phyloP scores from a whole-genome alignment of 2,888 invertebrate genomes.

The Erebia epiphron region DNA sequence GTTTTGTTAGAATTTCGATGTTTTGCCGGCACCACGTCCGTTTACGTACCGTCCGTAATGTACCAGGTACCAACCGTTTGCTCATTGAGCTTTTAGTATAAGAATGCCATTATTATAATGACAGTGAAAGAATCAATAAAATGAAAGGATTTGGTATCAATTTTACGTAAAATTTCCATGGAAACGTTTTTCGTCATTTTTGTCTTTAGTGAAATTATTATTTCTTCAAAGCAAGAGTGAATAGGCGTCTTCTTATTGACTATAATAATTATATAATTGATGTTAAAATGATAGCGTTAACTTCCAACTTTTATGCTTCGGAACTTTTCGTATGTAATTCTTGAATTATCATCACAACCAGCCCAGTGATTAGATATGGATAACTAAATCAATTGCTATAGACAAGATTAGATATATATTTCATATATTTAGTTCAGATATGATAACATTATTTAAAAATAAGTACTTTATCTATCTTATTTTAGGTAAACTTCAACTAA shows the following conservation, averaged over 20 bases:
- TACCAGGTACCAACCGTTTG: not conserved
- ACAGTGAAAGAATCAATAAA: too few relatives aligned
- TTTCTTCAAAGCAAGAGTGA: too few relatives aligned
- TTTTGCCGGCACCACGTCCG: conserved; percentile 16
- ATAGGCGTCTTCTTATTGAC: too few relatives aligned
- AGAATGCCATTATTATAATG: not conserved
- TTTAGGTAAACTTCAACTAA: not conserved
- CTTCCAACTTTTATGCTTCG: not conserved
- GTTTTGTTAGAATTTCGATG: conserved; percentile 45
- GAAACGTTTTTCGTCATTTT: too few relatives aligned
- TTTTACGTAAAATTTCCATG: too few relatives aligned
- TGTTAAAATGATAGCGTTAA: too few relatives aligned
- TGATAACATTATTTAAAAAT: conserved; percentile 6
- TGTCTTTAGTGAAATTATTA: too few relatives aligned
- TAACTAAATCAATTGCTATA: not conserved
- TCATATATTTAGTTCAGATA: conserved; percentile 1
- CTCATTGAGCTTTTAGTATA: not conserved
- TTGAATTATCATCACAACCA: not conserved
- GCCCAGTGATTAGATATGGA: not conserved
- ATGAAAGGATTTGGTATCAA: too few relatives aligned
- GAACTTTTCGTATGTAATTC: not conserved
- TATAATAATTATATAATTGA: too few relatives aligned
- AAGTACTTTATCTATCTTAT: not conserved
- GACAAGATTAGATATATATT: conserved; percentile 3
- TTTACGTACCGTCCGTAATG: not conserved